A percentile compares a stretch with the other conserved stretches of the same genome.
Conservation (phyloP, 1,140 invertebrate genomes). For the Drosophila athabasca region DNA sequence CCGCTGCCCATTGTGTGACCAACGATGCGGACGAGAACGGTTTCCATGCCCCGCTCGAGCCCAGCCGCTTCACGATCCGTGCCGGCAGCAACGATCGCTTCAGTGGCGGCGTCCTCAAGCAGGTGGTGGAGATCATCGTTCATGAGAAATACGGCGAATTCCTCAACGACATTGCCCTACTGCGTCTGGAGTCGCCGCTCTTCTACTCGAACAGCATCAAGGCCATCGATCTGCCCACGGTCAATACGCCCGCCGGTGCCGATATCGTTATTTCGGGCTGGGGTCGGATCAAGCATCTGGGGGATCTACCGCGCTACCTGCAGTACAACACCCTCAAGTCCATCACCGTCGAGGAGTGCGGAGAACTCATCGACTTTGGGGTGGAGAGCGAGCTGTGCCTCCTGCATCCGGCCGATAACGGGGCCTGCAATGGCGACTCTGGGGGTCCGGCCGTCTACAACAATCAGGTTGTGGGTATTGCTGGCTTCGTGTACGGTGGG, state of each 20-base stretch:
- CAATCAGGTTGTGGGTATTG: slow-evolving; percentile 67
- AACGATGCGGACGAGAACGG: slow-evolving; percentile 6
- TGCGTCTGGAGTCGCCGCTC: slow-evolving; percentile 79
- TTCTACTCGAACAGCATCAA: slow-evolving; percentile 74
- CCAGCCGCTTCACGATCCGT: slow-evolving; percentile 40
- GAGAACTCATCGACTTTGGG: slow-evolving; percentile 27
- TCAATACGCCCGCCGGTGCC: slow-evolving; percentile 57
- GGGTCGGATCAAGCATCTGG: slow-evolving; percentile 80
- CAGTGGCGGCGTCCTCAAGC: slow-evolving; percentile 43
- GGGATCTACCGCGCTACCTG: slow-evolving; percentile 58
- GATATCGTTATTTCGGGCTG: slow-evolving; percentile 84
- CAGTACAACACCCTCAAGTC: slow-evolving; percentile 65
- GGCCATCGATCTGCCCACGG: slow-evolving; percentile 64
- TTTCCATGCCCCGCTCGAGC: background rate
- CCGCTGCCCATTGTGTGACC: slow-evolving; percentile 85
- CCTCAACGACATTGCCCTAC: slow-evolving; percentile 84
- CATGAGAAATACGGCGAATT: slow-evolving; percentile 82
- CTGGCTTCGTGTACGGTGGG: slow-evolving; percentile 58
- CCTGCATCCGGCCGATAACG: slow-evolving; percentile 53
- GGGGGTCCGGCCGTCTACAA: slow-evolving; percentile 72
- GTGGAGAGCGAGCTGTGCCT: slow-evolving; percentile 56
- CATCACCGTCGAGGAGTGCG: slow-evolving; percentile 36
- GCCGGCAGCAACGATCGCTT: slow-evolving; percentile 60
- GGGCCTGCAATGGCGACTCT: slow-evolving; percentile 69
- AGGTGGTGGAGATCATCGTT: slow-evolving; percentile 56